Base-by-base conservation (phyloP, 2,888 invertebrate genomes). In the Ennomos erosarius region DNA sequence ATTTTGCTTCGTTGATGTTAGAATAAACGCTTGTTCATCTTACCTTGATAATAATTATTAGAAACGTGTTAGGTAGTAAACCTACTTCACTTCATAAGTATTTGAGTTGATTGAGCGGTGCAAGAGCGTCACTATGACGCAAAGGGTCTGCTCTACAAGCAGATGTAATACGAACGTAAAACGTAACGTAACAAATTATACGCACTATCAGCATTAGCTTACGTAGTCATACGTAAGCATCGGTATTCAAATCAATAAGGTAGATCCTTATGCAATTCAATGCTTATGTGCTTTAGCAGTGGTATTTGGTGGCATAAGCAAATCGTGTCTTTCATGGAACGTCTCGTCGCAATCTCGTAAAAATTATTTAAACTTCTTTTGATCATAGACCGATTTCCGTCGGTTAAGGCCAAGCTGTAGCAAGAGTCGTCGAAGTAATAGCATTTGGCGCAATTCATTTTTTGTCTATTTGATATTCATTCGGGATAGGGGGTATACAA, bases 161-260 rank as follows among this genome's bases (percentile, higher is more conserved):
- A 40, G 13, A 45, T 36, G 49, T 50, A 59, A 45, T 35, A 55
- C n/a, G 26, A 13, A 33, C 42, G 43, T 51, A 59, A n/a, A n/a
- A n/a, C n/a, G n/a, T n/a, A n/a, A n/a, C n/a, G n/a, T n/a, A n/a
- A n/a, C n/a, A n/a, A n/a, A 47, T 54, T 54, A 58, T 62, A 62
- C 59, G 62, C 55, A 57, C 52, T 56, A 50, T 49, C 50, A 55
- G 55, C 47, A 40, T n/a, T 46, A 51, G 36, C 54, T 63, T 55
- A 48, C 57, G 40, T 48, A 49, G 55, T 51, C 44, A 45, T 57
- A 62, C 46, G 59, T 58, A 67, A 59, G 53, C 49, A 49, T 50
- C 45, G 37, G 55, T 26, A 42, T 51, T 43, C 55, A 43, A 42
- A 55, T 43, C 55, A 43, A 38, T 33, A 39, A 46, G 42, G 42